phyloP scores from a whole-genome alignment of 2,797 vertebrate genomes.

The Myotis planiceps region DNA sequence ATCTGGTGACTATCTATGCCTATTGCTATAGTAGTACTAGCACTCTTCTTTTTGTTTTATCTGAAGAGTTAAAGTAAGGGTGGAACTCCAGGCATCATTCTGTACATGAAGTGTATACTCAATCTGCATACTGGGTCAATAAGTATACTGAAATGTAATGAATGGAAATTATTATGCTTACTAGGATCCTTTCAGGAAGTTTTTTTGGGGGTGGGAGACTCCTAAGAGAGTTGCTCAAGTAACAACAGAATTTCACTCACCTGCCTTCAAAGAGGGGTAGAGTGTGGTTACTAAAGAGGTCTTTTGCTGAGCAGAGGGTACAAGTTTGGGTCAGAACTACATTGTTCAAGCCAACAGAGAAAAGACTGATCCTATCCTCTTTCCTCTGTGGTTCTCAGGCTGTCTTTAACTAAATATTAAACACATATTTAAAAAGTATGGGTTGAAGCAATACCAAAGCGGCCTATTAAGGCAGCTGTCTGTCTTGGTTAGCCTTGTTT shows the following conservation, averaged over 20 bases:
- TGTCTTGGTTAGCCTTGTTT: neutral
- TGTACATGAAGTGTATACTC: neutral
- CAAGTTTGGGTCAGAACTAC: neutral
- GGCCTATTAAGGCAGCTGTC: neutral
- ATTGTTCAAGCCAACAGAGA: constrained; percentile 23
- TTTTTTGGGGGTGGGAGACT: neutral
- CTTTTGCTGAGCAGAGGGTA: neutral
- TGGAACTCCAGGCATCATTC: neutral
- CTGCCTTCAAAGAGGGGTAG: neutral
- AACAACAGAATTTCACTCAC: neutral
- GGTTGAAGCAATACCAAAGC: constrained; percentile 29
- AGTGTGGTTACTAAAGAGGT: neutral
- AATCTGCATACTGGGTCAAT: neutral
- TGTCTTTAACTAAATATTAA: constrained; percentile 47
- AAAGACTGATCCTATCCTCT: neutral
- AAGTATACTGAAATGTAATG: neutral
- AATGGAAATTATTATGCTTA: neutral
- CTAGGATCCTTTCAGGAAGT: neutral
- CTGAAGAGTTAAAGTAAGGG: neutral
- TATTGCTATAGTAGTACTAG: neutral
- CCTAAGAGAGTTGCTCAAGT: neutral
- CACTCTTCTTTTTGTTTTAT: constrained; percentile 26
- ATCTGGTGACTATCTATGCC: neutral
- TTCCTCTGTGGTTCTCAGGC: neutral
- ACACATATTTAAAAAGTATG: neutral